These are phyloP conservation scores for Pyrocephalus nanus DNA, from an alignment of 2,797 vertebrate species.

Conservation along the genomic window DNA sequence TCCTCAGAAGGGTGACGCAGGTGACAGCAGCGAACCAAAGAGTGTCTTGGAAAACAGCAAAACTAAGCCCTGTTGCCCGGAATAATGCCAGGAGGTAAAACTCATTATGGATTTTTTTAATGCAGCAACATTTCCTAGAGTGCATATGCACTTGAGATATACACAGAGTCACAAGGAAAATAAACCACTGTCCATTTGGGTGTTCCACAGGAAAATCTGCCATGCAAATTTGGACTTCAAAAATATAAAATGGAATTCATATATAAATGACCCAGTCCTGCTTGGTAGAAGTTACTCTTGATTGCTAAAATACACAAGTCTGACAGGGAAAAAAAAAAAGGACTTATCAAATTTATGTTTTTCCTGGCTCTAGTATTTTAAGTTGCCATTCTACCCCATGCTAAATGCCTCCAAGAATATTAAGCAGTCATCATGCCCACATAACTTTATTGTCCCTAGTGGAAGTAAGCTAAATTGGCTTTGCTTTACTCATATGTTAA, in stretches of 20 bases:
- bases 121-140: neutral
- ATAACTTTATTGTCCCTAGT: neutral
- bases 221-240: neutral
- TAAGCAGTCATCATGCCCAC: neutral
- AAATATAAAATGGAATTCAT: neutral
- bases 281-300: neutral
- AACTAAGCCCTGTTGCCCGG: neutral
- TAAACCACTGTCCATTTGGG: neutral
- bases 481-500: slow-evolving; percentile 17
- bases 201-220: neutral
- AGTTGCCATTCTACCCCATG: neutral
- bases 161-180: neutral
- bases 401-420: neutral
- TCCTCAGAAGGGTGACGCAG: neutral
- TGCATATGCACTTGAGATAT: neutral
- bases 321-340: slow-evolving; percentile 45
- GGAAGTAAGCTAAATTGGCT: neutral
- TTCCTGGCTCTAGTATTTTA: slow-evolving; percentile 37
- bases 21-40: neutral
- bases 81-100: neutral
- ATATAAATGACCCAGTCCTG: neutral
- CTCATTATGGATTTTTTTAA: neutral
- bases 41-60: neutral
- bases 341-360: slow-evolving; percentile 18
- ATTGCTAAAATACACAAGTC: slow-evolving; percentile 13